These are phyloP conservation scores for Chromoteleia sp. DNA, from an alignment of 2,888 invertebrate genomes.

Conservation along the genomic window DNA sequence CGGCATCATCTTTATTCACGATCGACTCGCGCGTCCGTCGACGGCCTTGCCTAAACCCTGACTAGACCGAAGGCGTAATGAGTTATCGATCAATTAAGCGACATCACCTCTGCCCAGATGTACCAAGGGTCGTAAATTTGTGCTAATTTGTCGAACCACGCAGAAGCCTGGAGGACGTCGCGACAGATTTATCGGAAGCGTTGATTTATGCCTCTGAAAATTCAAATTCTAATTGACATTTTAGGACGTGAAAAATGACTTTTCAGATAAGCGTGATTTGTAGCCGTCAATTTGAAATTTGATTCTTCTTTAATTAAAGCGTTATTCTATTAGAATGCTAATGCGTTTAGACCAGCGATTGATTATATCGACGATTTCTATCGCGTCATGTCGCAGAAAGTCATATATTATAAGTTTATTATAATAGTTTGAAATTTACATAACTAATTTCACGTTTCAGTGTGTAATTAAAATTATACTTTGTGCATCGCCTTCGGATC, in stretches of 20 bases:
- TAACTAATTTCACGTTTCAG: slow-evolving; percentile 4
- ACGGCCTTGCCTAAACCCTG: slow-evolving; percentile 55
- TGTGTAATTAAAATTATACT: not conserved
- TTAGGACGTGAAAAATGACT: slow-evolving; percentile 2
- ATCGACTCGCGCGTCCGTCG: slow-evolving; percentile 1
- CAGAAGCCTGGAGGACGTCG: not conserved
- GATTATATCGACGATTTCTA: not conserved
- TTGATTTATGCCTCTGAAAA: slow-evolving; percentile 7
- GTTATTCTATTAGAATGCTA: slow-evolving; percentile 2
- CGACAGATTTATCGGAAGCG: slow-evolving; percentile 13
- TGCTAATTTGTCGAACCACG: slow-evolving; percentile 21
- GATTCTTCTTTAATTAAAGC: slow-evolving; percentile 13
- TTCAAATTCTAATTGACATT: slow-evolving; percentile 1
- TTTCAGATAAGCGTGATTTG: not conserved
- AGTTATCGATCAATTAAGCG: slow-evolving; percentile 38
- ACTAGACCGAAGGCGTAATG: slow-evolving; percentile 30
- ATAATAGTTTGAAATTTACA: not conserved
- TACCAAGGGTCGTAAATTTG: slow-evolving; percentile 22
- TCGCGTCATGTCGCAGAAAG: not conserved
- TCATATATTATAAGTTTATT: not conserved
- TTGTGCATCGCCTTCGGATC: not conserved
- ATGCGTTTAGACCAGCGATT: slow-evolving; percentile 7
- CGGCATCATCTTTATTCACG: slow-evolving; percentile 52
- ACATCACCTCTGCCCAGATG: slow-evolving; percentile 8
- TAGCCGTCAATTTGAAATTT: not conserved